Base-by-base conservation (phyloP, 2,113 vertebrate species). In the human (Homo sapiens) region DNA sequence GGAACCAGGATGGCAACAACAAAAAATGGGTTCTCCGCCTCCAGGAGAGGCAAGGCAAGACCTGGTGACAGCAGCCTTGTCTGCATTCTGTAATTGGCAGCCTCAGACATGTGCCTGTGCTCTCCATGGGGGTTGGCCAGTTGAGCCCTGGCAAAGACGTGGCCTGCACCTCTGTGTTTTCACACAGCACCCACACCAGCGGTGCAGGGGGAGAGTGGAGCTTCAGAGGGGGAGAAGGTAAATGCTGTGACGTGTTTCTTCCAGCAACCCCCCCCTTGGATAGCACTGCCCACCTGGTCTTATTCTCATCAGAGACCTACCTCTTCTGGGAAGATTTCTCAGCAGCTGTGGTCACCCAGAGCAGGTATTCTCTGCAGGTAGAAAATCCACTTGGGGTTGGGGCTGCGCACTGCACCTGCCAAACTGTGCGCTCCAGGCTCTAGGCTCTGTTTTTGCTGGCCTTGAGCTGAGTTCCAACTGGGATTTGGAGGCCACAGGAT, bases 31-130 rank as follows among this genome's bases (percentile, higher is more conserved):
- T 12, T 93, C 48, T 59, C 57, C 43, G 23, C 55, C 72, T 89
- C 96, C 89, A 32, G 35, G 68, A 90, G 80, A 64, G 81, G 43
- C 48, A 45, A 50, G 3, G 50, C 45, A 14, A 50, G 52, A 18
- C 40, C 22, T 0, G 6, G 5, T 25, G 38, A 73, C 14, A 93
- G n/a, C 25, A 40, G 40, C 1, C 0, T 0, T 12, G 5, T 43
- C 48, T 76, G 13, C 1, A 23, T 80, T 93, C 93, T 88, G 35
- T 76, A 81, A 52, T 8, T 2, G n/a, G 55, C 7, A 43, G 73
- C 0, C 12, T 16, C 4, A 25, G 57, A 70, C 5, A 14, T 27
- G 50, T 64, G 2, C 84, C 93, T 35, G 13, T 0, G 0, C 2
- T 72, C 93, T 82, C 86, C 38, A 0, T 55, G 76, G 81, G 81